Base-by-base conservation (phyloP, 2,888 invertebrate species). In the Eremobia ochroleuca region DNA sequence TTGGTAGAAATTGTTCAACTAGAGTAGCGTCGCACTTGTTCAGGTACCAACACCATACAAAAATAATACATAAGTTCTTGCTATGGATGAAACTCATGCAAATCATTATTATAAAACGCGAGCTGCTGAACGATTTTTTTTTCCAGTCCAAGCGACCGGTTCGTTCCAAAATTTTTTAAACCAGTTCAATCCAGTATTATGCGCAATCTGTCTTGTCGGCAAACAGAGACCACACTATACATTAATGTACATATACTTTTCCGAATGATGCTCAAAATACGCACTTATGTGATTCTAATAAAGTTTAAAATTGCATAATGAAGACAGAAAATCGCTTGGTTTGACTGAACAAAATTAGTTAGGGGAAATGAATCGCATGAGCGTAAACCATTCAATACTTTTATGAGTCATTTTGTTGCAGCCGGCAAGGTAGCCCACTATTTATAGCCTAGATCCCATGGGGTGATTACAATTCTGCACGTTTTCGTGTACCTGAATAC, bases 121-220 rank as follows among this genome's bases (percentile, higher is more conserved):
- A 43, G 62, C 79, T 82, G 62, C 79, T 82, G 79, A 59, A 78
- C 81, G 46, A 34, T 40, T 68, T 82, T 67, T 84, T 85, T 81
- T 55, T 0, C 76, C 71, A 62, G 59, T 52, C 72, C 70, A 46
- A 72, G 52, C 77, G 69, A 88, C 87, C 81, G 82, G 88, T 88
- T 83, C 59, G 72, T 58, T 79, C 85, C 74, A 76, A 86, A 86
- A 82, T 70, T 77, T 85, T 81, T 34, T 71, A 81, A 89, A 90
- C 90, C 86, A 81, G 89, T 90, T 88, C 72, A 81, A 87, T 88
- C 85, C 90, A 76, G 87, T 88, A 86, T 79, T 74, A 65, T 66
- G 70, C 77, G 85, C 85, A 87, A 82, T 86, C 80, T 77, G 68
- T 85, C 75, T 85, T 87, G 85, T 77, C 81, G 76, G 81, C 77